Evolutionary conservation across 2,888 invertebrate species (phyloP).

Genomic region (Acrobasis consociella): DNA sequence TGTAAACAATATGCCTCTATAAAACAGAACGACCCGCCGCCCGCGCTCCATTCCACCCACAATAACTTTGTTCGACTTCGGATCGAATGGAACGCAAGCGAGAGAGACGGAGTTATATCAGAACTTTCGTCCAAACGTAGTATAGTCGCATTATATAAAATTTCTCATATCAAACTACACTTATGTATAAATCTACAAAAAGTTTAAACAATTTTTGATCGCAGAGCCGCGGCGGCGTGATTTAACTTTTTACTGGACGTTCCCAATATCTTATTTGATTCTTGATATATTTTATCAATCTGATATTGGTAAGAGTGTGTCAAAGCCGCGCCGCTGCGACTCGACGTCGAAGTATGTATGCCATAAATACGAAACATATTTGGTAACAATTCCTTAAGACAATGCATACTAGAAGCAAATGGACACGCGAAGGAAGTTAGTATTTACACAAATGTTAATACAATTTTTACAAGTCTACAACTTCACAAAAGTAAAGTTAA

Average conservation of each 20-base stretch:
- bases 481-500: conserved; percentile 71
- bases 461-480: conserved; percentile 39
- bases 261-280: conserved; percentile 3
- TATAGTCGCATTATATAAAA: conserved; percentile 33
- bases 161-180: conserved; percentile 46
- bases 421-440: conserved; percentile 53
- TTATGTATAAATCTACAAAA: conserved; percentile 53
- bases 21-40: conserved; percentile 29
- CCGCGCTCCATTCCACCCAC: background rate
- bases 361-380: conserved; percentile 79
- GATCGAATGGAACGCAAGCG: background rate
- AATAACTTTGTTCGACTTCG: conserved; percentile 12
- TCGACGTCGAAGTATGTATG: conserved; percentile 36
- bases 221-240: conserved; percentile 21
- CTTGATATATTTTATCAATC: background rate
- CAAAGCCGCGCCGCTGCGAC: conserved; percentile 16
- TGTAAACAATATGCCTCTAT: conserved; percentile 50
- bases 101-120: conserved; percentile 3
- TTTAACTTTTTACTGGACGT: background rate
- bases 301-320: background rate
- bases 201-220: conserved; percentile 39
- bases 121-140: conserved; percentile 19
- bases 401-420: conserved; percentile 46
- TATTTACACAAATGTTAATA: conserved; percentile 65
- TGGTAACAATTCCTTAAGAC: conserved; percentile 79